phyloP scores from a whole-genome alignment of 2,113 vertebrate species.

The Brienomyrus brachyistius region DNA sequence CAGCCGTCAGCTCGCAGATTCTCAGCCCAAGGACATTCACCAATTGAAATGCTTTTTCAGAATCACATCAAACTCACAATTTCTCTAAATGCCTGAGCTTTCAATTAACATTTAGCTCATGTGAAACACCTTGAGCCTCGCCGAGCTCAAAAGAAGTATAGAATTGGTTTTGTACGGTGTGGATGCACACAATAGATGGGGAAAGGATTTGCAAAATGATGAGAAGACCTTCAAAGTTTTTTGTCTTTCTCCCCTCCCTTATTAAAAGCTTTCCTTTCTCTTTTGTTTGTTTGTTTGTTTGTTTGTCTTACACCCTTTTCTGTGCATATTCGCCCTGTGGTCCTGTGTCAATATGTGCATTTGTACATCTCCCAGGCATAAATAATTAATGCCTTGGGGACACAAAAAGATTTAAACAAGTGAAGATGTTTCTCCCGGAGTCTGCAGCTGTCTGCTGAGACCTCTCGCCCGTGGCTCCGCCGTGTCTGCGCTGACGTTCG shows the following conservation, averaged over 20 bases:
- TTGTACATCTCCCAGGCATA: slow-evolving; percentile 10
- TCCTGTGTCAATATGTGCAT: slow-evolving; percentile 6
- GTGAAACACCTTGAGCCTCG: slow-evolving; percentile 27
- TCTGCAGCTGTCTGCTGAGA: background rate
- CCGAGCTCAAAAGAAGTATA: slow-evolving; percentile 19
- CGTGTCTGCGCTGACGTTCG: background rate
- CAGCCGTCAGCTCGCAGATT: slow-evolving; percentile 23
- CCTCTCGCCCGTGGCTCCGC: background rate
- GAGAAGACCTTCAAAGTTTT: slow-evolving; percentile 25
- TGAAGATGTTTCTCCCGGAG: background rate
- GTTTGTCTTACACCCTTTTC: slow-evolving; percentile 20
- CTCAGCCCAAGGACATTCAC: slow-evolving; percentile 36
- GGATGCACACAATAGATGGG: slow-evolving; percentile 17
- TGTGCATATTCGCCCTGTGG: slow-evolving; percentile 13
- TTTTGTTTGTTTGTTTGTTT: background rate
- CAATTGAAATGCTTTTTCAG: slow-evolving; percentile 30
- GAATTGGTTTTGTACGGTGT: slow-evolving; percentile 27
- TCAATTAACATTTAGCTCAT: slow-evolving; percentile 31
- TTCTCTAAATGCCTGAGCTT: slow-evolving; percentile 32
- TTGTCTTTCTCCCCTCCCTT: background rate
- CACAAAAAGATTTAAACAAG: slow-evolving; percentile 15
- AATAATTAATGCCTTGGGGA: slow-evolving; percentile 16
- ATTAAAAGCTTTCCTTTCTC: slow-evolving; percentile 9
- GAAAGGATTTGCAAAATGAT: slow-evolving; percentile 21
- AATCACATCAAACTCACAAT: slow-evolving; percentile 24